phyloP scores from a whole-genome alignment of 1,140 invertebrate genomes.

The Himalopsyche phryganea region DNA sequence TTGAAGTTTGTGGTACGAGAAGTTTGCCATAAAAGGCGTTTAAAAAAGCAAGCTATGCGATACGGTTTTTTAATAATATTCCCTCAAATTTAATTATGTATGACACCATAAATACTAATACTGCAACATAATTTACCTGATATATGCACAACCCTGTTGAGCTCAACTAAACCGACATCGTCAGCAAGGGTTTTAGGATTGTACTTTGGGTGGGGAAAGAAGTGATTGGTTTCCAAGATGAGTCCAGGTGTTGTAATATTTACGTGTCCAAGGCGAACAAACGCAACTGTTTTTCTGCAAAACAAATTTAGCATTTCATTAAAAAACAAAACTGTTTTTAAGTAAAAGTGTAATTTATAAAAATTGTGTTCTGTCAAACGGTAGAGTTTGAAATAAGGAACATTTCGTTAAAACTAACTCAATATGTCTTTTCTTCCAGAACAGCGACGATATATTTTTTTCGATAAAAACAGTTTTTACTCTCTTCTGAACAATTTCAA shows the following conservation, averaged over 20 bases:
- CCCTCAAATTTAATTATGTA: background rate
- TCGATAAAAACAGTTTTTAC: no score
- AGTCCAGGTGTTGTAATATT: constrained; percentile 18
- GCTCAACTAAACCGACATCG: constrained; percentile 21
- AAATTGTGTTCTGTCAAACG: no score
- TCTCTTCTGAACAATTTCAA: no score
- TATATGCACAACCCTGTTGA: constrained; percentile 4
- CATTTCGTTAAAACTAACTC: no score
- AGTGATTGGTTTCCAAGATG: constrained; percentile 17
- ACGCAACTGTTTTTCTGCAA: constrained; percentile 1
- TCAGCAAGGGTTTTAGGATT: constrained; percentile 10
- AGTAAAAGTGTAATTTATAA: no score
- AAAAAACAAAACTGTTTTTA: no score
- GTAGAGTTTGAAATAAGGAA: no score
- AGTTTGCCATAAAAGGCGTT: no score
- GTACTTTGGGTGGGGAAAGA: constrained; percentile 22
- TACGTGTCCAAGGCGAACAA: constrained; percentile 15
- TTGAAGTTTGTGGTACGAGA: no score
- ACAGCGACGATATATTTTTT: no score
- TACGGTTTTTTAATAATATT: background rate
- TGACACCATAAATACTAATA: background rate
- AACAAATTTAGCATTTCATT: background rate
- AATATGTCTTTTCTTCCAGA: no score
- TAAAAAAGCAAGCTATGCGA: background rate
- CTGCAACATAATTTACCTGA: no score